phyloP scores from a whole-genome alignment of 2,113 vertebrate species.

The Globicephala melas region DNA sequence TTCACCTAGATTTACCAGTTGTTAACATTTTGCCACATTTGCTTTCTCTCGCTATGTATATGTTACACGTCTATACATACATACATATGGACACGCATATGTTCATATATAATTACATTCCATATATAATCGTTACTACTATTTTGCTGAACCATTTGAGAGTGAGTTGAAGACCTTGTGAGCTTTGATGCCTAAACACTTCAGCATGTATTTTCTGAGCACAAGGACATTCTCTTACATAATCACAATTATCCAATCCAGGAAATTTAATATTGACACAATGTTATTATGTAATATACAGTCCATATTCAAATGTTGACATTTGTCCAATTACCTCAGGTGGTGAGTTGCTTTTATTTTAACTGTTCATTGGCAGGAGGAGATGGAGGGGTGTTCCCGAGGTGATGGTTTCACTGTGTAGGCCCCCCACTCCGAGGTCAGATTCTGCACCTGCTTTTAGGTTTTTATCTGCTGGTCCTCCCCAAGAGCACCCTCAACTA shows the following conservation, averaged over 20 bases:
- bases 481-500: no score
- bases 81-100: fast-evolving
- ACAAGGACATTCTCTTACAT: neutral
- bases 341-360: neutral
- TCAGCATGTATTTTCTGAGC: neutral
- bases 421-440: neutral
- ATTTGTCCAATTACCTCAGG: neutral
- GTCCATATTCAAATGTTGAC: neutral
- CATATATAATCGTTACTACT: neutral
- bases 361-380: neutral
- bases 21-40: neutral
- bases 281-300: neutral
- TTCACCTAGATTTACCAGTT: neutral
- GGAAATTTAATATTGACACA: neutral
- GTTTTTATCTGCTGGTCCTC: neutral
- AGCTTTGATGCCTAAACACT: neutral
- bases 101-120: neutral
- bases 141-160: neutral
- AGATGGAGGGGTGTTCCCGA: neutral
- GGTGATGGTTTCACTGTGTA: neutral
- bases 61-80: no score
- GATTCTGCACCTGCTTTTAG: no score
- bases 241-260: neutral
- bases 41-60: neutral
- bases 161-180: neutral